These are phyloP conservation scores for Drosophila aldrichi DNA, from an alignment of 2,888 invertebrate species.

Conservation along the genomic window DNA sequence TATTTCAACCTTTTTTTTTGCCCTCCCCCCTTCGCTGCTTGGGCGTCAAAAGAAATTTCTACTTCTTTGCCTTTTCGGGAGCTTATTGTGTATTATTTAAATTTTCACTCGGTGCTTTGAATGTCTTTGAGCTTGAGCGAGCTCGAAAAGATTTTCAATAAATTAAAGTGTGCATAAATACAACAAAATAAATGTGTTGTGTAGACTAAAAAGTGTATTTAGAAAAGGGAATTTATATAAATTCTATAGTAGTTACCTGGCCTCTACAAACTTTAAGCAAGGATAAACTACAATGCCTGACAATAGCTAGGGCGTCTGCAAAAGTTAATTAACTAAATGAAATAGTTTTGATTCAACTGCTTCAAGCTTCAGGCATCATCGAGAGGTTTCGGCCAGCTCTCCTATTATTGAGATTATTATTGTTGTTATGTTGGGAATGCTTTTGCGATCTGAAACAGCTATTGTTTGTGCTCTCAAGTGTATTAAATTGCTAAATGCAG, in stretches of 20 bases:
- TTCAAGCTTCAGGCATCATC: not conserved
- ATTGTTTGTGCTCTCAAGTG: not conserved
- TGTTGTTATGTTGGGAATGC: not conserved
- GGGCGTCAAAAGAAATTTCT: constrained; percentile 27
- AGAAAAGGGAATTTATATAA: not conserved
- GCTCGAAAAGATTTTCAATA: not conserved
- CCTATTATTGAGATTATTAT: not conserved
- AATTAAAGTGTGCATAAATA: constrained; percentile 1
- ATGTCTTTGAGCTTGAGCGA: not conserved
- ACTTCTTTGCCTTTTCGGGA: constrained; percentile 37
- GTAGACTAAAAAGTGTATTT: not conserved
- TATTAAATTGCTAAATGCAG: not conserved
- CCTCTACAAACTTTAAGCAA: not conserved
- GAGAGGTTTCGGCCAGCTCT: not conserved
- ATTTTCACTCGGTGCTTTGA: constrained; percentile 19
- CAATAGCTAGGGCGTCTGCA: not conserved
- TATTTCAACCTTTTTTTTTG: constrained; percentile 57
- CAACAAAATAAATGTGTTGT: too few species aligned
- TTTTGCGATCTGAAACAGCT: not conserved
- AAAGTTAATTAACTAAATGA: not conserved
- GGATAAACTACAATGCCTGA: not conserved
- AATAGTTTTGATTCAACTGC: not conserved
- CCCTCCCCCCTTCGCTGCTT: not conserved
- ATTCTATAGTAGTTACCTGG: too few species aligned
- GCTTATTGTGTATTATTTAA: constrained; percentile 38